These are phyloP conservation scores for Zaprionus vittiger DNA, from an alignment of 1,140 invertebrate species.

Conservation along the genomic window DNA sequence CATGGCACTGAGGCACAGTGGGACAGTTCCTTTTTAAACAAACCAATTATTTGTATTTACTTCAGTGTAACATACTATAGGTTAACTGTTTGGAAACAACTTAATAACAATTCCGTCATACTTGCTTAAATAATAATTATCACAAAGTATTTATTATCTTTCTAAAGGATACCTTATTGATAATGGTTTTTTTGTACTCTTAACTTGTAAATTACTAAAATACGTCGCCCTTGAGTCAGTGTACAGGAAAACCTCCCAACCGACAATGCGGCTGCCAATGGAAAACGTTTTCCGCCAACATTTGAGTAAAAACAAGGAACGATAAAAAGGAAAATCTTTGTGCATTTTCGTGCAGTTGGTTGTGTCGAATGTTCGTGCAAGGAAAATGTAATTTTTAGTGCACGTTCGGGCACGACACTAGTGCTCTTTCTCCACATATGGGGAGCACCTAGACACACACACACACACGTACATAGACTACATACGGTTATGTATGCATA, in stretches of 20 bases:
- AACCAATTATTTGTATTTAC: neutral
- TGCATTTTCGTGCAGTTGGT: slow-evolving; percentile 72
- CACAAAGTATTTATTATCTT: neutral
- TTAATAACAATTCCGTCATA: too few relatives aligned
- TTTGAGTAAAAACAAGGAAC: slow-evolving; percentile 51
- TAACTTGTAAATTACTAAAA: neutral
- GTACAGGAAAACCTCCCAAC: slow-evolving; percentile 33
- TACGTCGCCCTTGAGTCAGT: slow-evolving; percentile 11
- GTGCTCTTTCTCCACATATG: neutral
- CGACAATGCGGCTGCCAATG: slow-evolving; percentile 43
- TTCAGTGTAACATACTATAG: too few relatives aligned
- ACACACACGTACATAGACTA: neutral
- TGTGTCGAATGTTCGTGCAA: slow-evolving; percentile 72
- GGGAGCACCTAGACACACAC: neutral
- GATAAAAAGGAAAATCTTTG: slow-evolving; percentile 57
- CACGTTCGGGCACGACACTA: slow-evolving; percentile 54
- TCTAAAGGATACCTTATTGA: neutral
- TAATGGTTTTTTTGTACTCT: neutral
- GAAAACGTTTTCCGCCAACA: slow-evolving; percentile 44
- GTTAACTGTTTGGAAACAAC: too few relatives aligned
- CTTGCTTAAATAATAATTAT: too few relatives aligned
- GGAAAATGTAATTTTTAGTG: slow-evolving; percentile 79
- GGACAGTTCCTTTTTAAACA: neutral
- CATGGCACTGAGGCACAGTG: slow-evolving; percentile 50
- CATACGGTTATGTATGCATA: slow-evolving; percentile 57